Conservation (phyloP, 2,113 vertebrate species). For the Tor tambroides region DNA sequence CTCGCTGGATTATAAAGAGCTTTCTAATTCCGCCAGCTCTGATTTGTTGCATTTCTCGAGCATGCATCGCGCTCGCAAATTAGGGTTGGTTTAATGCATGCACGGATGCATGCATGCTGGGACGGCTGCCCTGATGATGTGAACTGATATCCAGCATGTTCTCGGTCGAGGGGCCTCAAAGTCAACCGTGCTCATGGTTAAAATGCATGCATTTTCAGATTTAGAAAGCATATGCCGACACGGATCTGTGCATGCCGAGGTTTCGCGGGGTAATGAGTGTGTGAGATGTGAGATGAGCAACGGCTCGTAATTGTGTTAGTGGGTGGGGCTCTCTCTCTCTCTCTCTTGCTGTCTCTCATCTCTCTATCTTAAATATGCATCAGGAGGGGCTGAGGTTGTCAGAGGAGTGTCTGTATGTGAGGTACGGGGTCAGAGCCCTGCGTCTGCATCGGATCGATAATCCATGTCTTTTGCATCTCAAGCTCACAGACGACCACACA, state of each 20-base stretch:
- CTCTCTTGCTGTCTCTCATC: background rate
- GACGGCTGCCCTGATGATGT: slow-evolving; percentile 38
- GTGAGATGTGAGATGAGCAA: slow-evolving; percentile 40
- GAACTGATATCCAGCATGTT: background rate
- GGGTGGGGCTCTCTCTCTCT: slow-evolving; percentile 47
- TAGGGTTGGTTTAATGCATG: slow-evolving; percentile 16
- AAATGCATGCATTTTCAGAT: slow-evolving; percentile 35
- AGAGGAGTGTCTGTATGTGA: slow-evolving; percentile 12
- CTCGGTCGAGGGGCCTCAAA: background rate
- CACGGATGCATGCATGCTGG: background rate
- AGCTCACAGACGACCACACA: background rate
- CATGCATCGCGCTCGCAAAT: background rate
- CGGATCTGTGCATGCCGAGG: slow-evolving; percentile 9
- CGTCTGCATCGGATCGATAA: slow-evolving; percentile 30
- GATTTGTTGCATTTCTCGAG: slow-evolving; percentile 21
- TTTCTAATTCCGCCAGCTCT: background rate
- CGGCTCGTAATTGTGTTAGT: slow-evolving; percentile 49
- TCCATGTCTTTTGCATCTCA: slow-evolving; percentile 32
- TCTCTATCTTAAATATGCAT: slow-evolving; percentile 49
- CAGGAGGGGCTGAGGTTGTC: slow-evolving; percentile 33
- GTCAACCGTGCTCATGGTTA: background rate
- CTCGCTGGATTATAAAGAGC: slow-evolving; percentile 15
- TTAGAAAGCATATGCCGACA: slow-evolving; percentile 61
- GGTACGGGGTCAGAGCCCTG: slow-evolving; percentile 29
- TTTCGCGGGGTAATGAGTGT: slow-evolving; percentile 34